Evolutionary conservation across 2,113 vertebrate species (phyloP).

Genomic region (Aleadryas rufinucha): DNA sequence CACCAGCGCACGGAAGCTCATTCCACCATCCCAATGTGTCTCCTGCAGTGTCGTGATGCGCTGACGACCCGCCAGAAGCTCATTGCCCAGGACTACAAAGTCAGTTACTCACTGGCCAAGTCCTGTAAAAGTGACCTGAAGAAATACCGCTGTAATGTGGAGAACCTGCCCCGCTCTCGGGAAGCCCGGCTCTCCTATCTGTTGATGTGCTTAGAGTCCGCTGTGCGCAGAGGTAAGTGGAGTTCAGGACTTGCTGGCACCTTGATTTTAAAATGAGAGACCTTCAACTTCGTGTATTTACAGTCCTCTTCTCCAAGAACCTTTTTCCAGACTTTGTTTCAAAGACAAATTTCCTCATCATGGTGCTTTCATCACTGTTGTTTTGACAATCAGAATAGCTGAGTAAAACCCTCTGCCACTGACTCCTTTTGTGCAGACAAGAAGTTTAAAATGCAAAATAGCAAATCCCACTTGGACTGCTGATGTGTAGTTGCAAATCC

Average conservation of each 20-base stretch:
- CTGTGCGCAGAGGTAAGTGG: slow-evolving; percentile 87
- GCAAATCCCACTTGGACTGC: not conserved
- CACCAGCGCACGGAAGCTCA: rapidly evolving
- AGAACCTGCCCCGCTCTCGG: slow-evolving; percentile 89
- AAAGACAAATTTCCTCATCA: not conserved
- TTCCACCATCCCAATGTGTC: not conserved
- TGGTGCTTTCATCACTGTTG: not conserved
- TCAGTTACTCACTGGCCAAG: slow-evolving; percentile 95
- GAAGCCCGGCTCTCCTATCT: slow-evolving; percentile 96
- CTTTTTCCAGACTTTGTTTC: not conserved
- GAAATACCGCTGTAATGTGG: slow-evolving; percentile 92
- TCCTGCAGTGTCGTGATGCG: slow-evolving; percentile 88
- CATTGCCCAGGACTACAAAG: slow-evolving; percentile 95
- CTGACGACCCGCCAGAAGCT: slow-evolving; percentile 95
- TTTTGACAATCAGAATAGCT: not conserved
- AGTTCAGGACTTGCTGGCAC: not conserved
- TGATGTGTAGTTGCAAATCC: not conserved
- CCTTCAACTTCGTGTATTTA: not conserved
- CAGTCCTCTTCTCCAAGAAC: not conserved
- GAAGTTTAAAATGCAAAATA: slow-evolving; percentile 10
- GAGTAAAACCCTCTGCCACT: not conserved
- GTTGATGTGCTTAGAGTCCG: slow-evolving; percentile 91
- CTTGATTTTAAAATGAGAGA: not conserved
- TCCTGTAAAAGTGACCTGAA: slow-evolving; percentile 93
- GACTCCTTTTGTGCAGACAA: not conserved